These are phyloP conservation scores for Andrena bicolor DNA, from an alignment of 2,888 invertebrate genomes.

Conservation along the genomic window DNA sequence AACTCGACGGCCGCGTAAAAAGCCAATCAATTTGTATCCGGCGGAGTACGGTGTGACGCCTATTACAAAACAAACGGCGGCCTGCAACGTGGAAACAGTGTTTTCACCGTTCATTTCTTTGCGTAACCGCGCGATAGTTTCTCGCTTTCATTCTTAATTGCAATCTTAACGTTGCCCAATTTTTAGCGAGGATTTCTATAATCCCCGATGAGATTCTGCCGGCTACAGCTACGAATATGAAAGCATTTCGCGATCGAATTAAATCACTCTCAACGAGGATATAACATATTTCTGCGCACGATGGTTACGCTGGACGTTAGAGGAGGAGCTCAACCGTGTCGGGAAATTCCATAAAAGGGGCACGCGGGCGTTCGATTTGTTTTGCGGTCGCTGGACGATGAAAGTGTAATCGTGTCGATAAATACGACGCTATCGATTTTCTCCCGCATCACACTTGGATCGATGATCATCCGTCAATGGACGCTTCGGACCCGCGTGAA, in stretches of 20 bases:
- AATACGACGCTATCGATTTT: conserved; percentile 26
- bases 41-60: conserved; percentile 5
- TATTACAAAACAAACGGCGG: conserved; percentile 43
- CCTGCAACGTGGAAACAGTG: conserved; percentile 28
- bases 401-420: conserved; percentile 22
- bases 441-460: neutral
- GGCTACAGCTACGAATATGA: neutral
- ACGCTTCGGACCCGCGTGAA: too few species aligned
- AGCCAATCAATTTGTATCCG: conserved; percentile 51
- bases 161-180: neutral
- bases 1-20: conserved; percentile 29
- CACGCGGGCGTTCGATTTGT: neutral
- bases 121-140: conserved; percentile 31
- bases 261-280: neutral
- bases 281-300: neutral
- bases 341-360: conserved; percentile 21
- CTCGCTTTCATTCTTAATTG: conserved; percentile 39
- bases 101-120: conserved; percentile 55
- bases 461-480: neutral
- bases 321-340: conserved; percentile 27
- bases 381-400: conserved; percentile 20
- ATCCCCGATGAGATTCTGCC: neutral
- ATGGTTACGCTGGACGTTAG: neutral
- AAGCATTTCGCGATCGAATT: neutral
- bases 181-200: neutral